Conservation (phyloP, 2,113 vertebrate species). For the Syrmaticus mikado region DNA sequence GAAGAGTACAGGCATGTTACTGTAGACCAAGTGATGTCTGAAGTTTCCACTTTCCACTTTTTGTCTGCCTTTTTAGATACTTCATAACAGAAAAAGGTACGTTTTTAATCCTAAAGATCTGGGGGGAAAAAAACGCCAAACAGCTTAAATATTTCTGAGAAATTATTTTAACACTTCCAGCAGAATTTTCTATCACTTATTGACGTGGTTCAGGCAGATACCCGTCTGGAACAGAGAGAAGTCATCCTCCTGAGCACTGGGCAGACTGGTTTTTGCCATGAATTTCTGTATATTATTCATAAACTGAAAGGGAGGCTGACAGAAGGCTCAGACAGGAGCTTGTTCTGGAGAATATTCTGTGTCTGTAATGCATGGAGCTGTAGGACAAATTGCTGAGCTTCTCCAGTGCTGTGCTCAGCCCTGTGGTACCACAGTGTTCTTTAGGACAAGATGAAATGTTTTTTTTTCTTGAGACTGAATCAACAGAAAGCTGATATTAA, state of each 20-base stretch:
- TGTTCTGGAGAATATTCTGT: background rate
- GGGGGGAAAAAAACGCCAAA: background rate
- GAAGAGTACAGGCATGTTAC: background rate
- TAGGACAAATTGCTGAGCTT: background rate
- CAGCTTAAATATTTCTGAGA: background rate
- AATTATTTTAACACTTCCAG: background rate
- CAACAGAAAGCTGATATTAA: background rate
- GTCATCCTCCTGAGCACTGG: background rate
- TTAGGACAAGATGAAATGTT: background rate
- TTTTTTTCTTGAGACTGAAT: background rate
- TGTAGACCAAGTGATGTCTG: background rate
- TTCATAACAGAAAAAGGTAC: background rate
- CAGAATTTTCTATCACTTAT: background rate
- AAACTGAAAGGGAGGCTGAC: background rate
- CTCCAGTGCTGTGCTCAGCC: background rate
- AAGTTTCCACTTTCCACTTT: background rate
- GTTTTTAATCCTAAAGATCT: background rate
- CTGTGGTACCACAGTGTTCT: background rate
- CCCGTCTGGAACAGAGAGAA: background rate
- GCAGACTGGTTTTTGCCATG: background rate
- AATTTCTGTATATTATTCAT: background rate
- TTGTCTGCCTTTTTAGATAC: background rate
- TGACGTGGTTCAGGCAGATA: background rate
- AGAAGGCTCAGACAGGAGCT: background rate
- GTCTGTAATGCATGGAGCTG: background rate